Evolutionary conservation across 2,113 vertebrate species (phyloP), one percentile per base, ranked within the genome.

Genomic region (Excalfactoria chinensis): DNA sequence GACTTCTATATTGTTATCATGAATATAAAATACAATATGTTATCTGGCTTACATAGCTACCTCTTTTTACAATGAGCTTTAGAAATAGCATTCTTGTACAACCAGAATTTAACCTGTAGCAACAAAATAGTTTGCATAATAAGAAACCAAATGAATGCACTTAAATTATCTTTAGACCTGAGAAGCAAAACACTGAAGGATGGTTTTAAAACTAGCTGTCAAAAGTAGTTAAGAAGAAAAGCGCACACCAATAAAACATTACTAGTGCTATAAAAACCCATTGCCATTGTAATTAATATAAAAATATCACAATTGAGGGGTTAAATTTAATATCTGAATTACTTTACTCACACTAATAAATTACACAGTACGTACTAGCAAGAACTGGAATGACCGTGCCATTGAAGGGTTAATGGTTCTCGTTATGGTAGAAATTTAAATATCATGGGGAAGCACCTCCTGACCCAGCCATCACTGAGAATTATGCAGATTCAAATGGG

Each of bases 401-500:
- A 69, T 32, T 44, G 75, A 94, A 96, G 95, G 71, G 96, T 95
- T 96, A 97, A 96, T 85, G 58, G 53, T 18, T 77, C 78, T 64
- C 87, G 86, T 93, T 88, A 82, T 85, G 84, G 76, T 19, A 82
- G 66, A 80, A 95, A 95, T 84, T 89, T 94, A 95, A 93, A 90
- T 95, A 96, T 88, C 60, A 67, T 60, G 70, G 74, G 85, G 89
- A 94, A 64, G 84, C 35, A 63, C 89, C 88, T 97, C 85, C 90
- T 96, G 96, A 96, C 95, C 96, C 94, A 96, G 81, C 96, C 95
- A 96, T 97, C 97, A 92, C 94, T 94, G 92, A 96, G 96, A 93
- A 97, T 98, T 98, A 98, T 97, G 97, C 97, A 98, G 97, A 98
- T 97, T 97, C 95, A 97, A 96, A 96, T 90, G 88, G 96, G 94